Conservation (phyloP, 2,113 vertebrate species). For the Eidolon helvum region DNA sequence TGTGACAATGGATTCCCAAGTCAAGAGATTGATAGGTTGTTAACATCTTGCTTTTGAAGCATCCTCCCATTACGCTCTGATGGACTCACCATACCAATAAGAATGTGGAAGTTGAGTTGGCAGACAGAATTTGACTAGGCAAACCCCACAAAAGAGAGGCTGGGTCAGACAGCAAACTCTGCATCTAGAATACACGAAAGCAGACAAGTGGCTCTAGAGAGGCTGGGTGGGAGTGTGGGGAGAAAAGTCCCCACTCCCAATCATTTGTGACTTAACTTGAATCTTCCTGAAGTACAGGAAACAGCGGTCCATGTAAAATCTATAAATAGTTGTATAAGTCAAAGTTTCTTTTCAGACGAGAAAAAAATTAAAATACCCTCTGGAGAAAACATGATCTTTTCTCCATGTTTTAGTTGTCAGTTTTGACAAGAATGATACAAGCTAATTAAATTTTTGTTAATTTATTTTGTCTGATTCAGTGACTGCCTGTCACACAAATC, state of each 20-base stretch:
- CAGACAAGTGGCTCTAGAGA: fast-evolving
- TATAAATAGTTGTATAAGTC: conserved; percentile 79
- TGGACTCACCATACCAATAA: background rate
- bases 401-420: conserved; percentile 82
- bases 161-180: background rate
- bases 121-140: background rate
- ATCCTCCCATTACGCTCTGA: background rate
- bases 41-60: background rate
- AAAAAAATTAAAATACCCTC: conserved; percentile 67
- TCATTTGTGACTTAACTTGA: conserved; percentile 68
- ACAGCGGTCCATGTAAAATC: conserved; percentile 70
- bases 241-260: background rate
- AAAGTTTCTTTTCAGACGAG: conserved; percentile 69
- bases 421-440: conserved; percentile 84
- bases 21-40: too few relatives aligned
- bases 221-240: too few relatives aligned
- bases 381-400: conserved; percentile 82
- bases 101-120: background rate
- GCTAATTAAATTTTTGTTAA: conserved; percentile 87
- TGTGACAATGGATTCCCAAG: background rate
- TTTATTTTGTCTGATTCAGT: conserved; percentile 86
- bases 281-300: conserved; percentile 80
- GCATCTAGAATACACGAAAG: background rate
- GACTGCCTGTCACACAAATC: conserved; percentile 81
- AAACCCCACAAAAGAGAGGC: background rate